Evolutionary conservation across 2,113 vertebrate genomes (phyloP), one percentile per base, ranked within the genome.

Genomic region (Lepus europaeus): DNA sequence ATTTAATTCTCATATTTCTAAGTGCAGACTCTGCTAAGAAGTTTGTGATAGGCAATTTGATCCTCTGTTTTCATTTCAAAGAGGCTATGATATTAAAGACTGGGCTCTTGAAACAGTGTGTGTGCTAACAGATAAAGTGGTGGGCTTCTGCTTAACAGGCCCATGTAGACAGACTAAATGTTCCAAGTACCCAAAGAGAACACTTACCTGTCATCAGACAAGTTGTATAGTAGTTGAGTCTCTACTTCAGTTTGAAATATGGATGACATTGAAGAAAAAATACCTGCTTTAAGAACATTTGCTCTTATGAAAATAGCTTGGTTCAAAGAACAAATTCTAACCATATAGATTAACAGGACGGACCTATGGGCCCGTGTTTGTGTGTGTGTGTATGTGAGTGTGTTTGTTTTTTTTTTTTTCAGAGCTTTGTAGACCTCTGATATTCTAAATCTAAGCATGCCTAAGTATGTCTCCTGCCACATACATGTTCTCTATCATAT

Each of bases 1-100:
- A 80, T 76, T 89, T 45, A 45, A 72, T 84, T 86, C 53, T 81
- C 86, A 84, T 82, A 69, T 19, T 92, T 93, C 20, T 86, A 68
- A 56, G 76, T 29, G 14, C 77, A 89, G 45, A 51, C 16, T 91
- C 80, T 56, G n/a, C 31, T 89, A 81, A 80, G 11, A 77, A 87
- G 77, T 93, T 56, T 84, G 33, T 82, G 27, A 33, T 68, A 56
- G 59, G 23, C 16, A 73, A 25, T 81, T 53, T 77, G 81, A 25
- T 66, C 36, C 77, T 76, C 45, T 27, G 19, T 36, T 91, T 61
- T 76, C 66, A 3, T 51, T 7, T 83, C n/a, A 72, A 22, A 61
- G 12, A 73, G 2, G 10, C 8, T 23, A 69, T 49, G 61, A 8
- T 68, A 19, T 72, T 73, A 73, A 80, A 79, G 64, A 16, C 36